These are phyloP conservation scores for Girardinus metallicus DNA, from an alignment of 2,797 vertebrate genomes.

Conservation along the genomic window DNA sequence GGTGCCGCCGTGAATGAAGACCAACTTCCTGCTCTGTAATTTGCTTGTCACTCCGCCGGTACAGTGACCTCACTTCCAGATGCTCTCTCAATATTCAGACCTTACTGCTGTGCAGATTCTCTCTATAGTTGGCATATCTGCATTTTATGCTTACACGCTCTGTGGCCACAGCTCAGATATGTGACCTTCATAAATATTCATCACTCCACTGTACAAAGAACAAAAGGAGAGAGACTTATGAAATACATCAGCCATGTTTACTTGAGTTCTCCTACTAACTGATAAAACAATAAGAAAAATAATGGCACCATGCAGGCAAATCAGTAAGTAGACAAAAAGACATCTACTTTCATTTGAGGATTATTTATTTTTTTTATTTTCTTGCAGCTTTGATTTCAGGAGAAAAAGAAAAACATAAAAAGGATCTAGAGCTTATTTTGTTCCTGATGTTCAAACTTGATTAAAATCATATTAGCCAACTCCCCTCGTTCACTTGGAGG, in stretches of 20 bases:
- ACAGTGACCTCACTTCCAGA: slow-evolving; percentile 40
- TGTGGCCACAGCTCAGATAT: slow-evolving; percentile 37
- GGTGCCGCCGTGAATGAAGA: slow-evolving; percentile 20
- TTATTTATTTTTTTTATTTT: background rate
- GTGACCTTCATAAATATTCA: slow-evolving; percentile 66
- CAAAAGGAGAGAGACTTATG: slow-evolving; percentile 24
- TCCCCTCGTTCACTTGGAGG: background rate
- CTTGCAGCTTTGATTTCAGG: background rate
- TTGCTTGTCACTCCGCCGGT: slow-evolving; percentile 27
- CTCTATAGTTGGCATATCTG: slow-evolving; percentile 36
- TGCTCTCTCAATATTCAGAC: slow-evolving; percentile 42
- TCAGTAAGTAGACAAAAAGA: background rate
- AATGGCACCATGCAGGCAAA: background rate
- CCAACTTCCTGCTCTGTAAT: slow-evolving; percentile 25
- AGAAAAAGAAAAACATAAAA: background rate
- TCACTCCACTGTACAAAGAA: slow-evolving; percentile 6
- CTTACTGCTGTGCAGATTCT: slow-evolving; percentile 34
- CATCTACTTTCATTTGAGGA: background rate
- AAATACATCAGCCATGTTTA: slow-evolving; percentile 15
- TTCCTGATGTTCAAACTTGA: slow-evolving; percentile 1
- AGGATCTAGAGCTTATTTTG: background rate
- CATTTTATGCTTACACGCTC: slow-evolving; percentile 47
- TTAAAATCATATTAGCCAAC: slow-evolving; percentile 11
- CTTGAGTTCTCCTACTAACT: background rate
- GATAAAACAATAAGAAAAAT: background rate